These are phyloP conservation scores for Apolygus lucorum DNA, from an alignment of 1,140 invertebrate genomes.

Conservation along the genomic window DNA sequence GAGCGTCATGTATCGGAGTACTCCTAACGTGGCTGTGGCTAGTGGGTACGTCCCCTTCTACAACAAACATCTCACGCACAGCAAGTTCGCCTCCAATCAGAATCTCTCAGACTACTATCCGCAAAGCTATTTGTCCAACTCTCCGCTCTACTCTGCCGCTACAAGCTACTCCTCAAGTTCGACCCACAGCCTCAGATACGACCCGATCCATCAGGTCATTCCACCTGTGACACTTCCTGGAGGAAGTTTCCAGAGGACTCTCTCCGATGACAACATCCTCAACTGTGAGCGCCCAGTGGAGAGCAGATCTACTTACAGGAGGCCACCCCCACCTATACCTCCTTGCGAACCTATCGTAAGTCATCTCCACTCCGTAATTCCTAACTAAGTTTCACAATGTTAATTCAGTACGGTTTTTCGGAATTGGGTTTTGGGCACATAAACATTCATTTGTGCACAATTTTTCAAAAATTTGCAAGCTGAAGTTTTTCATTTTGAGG, in stretches of 20 bases:
- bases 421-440: no score
- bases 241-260: constrained; percentile 43
- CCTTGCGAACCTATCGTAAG: constrained; percentile 40
- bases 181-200: constrained; percentile 43
- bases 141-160: constrained; percentile 44
- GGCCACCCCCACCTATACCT: constrained; percentile 57
- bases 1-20: constrained; percentile 67
- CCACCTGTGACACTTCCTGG: constrained; percentile 23
- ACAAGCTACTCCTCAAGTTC: constrained; percentile 43
- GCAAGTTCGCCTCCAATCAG: constrained; percentile 36
- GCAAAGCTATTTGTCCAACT: constrained; percentile 51
- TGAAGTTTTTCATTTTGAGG: no score
- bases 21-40: constrained; percentile 53
- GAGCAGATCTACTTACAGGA: constrained; percentile 16
- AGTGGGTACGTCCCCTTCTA: constrained; percentile 32
- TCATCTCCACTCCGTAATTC: no score
- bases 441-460: no score
- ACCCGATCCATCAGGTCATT: constrained; percentile 38
- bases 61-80: constrained; percentile 27
- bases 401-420: no score
- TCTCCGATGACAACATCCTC: constrained; percentile 68
- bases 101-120: constrained; percentile 33
- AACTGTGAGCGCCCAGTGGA: constrained; percentile 43
- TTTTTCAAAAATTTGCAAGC: no score
- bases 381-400: no score